Evolutionary conservation across 2,113 vertebrate genomes (phyloP).

Genomic region (Ciconia maguari): DNA sequence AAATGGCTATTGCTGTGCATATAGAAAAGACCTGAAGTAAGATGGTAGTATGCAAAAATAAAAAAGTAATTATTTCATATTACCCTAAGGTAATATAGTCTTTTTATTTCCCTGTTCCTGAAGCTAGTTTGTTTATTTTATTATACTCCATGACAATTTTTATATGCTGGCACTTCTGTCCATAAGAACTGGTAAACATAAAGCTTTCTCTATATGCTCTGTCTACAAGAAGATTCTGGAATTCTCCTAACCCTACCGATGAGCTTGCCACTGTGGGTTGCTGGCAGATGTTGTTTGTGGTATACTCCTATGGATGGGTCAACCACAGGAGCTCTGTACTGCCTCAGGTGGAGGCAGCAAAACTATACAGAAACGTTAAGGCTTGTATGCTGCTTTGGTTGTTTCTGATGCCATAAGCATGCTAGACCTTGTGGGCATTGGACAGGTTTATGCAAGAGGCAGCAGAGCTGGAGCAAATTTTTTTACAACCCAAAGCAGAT

Average conservation of each 20-base stretch:
- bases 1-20: neutral
- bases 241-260: accelerated
- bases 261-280: neutral
- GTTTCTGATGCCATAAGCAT: neutral
- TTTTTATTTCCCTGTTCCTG: neutral
- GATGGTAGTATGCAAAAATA: neutral
- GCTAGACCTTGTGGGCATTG: too few relatives aligned
- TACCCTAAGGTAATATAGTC: neutral
- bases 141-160: neutral
- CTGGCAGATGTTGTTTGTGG: neutral
- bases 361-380: accelerated
- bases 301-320: neutral
- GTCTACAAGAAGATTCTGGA: neutral
- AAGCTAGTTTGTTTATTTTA: neutral
- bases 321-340: neutral
- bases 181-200: neutral
- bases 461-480: neutral
- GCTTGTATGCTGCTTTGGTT: accelerated
- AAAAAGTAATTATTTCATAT: neutral
- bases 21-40: neutral
- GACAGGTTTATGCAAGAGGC: neutral
- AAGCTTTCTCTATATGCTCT: neutral
- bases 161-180: neutral
- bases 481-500: neutral
- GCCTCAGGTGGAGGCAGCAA: neutral